These are phyloP conservation scores for Acanthopagrus latus DNA, from an alignment of 2,797 vertebrate species.

Conservation along the genomic window DNA sequence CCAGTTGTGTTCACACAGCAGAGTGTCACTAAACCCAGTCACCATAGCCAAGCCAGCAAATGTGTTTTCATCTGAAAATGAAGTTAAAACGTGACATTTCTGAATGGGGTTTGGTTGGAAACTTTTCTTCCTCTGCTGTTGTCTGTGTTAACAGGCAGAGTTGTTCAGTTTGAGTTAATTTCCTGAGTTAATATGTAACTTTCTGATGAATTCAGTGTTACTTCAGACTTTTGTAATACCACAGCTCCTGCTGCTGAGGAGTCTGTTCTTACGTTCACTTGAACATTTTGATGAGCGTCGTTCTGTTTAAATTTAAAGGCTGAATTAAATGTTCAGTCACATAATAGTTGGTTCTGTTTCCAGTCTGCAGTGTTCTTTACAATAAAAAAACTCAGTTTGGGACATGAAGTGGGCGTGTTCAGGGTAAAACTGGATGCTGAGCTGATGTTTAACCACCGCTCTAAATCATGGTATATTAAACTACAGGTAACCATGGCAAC, in stretches of 20 bases:
- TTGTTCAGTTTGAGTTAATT: background rate
- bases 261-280: background rate
- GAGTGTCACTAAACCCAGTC: background rate
- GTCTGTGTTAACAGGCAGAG: no score
- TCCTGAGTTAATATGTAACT: no score
- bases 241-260: no score
- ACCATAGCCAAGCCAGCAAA: no score
- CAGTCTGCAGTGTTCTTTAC: background rate
- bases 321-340: background rate
- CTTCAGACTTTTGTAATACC: background rate
- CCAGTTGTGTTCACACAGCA: background rate
- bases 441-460: background rate
- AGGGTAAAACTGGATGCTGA: background rate
- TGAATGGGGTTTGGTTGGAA: background rate
- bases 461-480: background rate
- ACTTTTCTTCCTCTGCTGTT: background rate
- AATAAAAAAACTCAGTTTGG: no score
- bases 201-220: background rate
- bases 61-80: background rate
- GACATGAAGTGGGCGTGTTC: background rate
- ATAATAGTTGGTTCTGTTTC: background rate
- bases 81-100: background rate
- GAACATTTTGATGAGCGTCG: background rate
- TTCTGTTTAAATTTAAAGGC: no score
- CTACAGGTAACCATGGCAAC: slow-evolving; percentile 3